Evolutionary conservation across 2,888 invertebrate species (phyloP).

Genomic region (Folsomia manolachei): DNA sequence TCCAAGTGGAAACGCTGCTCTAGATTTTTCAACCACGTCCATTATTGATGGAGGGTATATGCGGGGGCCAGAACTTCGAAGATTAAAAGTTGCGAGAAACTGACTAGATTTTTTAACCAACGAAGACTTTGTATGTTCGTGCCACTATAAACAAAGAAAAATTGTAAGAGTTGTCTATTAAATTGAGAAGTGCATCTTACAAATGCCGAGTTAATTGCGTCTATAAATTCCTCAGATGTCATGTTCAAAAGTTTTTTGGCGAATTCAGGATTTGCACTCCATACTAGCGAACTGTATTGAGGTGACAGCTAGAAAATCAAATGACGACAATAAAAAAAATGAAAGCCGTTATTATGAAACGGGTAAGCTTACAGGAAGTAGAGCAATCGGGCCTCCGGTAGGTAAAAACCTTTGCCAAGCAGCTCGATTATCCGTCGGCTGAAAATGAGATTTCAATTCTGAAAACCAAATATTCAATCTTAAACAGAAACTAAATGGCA

Average conservation of each 20-base stretch:
- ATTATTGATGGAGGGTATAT: constrained; percentile 45
- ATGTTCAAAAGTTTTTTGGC: constrained; percentile 71
- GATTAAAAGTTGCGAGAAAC: constrained; percentile 34
- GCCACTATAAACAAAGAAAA: constrained; percentile 58
- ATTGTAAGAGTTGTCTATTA: constrained; percentile 1
- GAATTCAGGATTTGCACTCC: constrained; percentile 76
- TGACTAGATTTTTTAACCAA: constrained; percentile 43
- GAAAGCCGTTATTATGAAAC: too few species aligned
- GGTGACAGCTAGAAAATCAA: constrained; percentile 62
- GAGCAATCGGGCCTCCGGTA: constrained; percentile 79
- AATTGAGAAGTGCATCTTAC: constrained; percentile 58
- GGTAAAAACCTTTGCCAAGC: constrained; percentile 97
- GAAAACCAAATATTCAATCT: too few species aligned
- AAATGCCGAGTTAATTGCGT: constrained; percentile 81
- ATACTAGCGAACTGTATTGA: constrained; percentile 83
- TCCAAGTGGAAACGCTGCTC: constrained; percentile 88
- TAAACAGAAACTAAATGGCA: constrained; percentile 9
- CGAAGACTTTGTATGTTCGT: constrained; percentile 59
- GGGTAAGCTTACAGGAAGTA: constrained; percentile 78
- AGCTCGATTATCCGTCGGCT: constrained; percentile 73
- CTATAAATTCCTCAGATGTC: constrained; percentile 76
- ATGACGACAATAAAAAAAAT: too few species aligned
- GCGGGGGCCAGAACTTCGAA: constrained; percentile 31
- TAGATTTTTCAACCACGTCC: constrained; percentile 57
- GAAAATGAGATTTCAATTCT: constrained; percentile 49